A percentile compares a stretch with the other conserved stretches of the same genome.
Conservation (phyloP, 1,140 invertebrate genomes). For the Macrostomum lignano region DNA sequence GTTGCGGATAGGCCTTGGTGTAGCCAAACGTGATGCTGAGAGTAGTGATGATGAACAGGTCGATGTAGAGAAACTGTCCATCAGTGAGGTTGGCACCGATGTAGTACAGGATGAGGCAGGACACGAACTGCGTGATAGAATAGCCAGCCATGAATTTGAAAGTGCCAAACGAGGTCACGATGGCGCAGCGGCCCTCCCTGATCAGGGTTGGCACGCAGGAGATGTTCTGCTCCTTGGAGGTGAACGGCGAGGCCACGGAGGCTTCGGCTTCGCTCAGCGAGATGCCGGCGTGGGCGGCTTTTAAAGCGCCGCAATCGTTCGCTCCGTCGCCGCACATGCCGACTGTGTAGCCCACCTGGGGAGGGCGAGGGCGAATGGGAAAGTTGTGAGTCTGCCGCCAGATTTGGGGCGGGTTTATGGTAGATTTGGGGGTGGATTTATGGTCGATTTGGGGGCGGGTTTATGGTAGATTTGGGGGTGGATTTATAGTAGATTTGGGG, state of each 20-base stretch:
- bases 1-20: constrained; percentile 35
- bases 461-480: too few relatives aligned
- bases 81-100: constrained; percentile 34
- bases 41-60: constrained; percentile 35
- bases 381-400: too few relatives aligned
- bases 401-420: too few relatives aligned
- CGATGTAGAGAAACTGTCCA: constrained; percentile 37
- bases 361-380: too few relatives aligned
- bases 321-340: constrained; percentile 93
- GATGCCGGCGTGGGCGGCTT: constrained; percentile 72
- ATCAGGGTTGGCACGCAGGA: constrained; percentile 60
- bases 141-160: constrained; percentile 95
- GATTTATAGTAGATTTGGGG: too few relatives aligned
- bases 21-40: constrained; percentile 34
- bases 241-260: constrained; percentile 80
- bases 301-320: constrained; percentile 78
- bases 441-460: too few relatives aligned
- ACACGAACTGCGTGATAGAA: constrained; percentile 67
- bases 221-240: constrained; percentile 55
- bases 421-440: too few relatives aligned
- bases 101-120: constrained; percentile 58
- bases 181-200: constrained; percentile 24
- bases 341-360: constrained; percentile 35
- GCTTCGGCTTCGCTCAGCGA: constrained; percentile 81
- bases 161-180: constrained; percentile 33